Evolutionary conservation across 2,113 vertebrate species (phyloP).

Genomic region (Protobothrops mucrosquamatus): DNA sequence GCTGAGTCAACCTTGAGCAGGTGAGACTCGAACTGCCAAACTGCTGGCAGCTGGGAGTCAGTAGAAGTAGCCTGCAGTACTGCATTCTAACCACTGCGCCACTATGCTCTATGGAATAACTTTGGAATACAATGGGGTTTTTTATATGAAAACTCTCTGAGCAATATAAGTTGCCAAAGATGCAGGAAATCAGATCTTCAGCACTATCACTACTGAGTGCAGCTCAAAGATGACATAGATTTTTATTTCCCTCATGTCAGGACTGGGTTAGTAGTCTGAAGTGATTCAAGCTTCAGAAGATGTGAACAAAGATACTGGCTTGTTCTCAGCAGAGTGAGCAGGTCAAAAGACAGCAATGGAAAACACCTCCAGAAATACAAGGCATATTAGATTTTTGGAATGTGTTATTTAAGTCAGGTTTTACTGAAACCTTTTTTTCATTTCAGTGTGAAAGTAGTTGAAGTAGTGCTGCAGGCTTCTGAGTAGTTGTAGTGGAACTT

Average conservation of each 20-base stretch:
- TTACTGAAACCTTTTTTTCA: background rate
- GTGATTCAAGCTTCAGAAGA: background rate
- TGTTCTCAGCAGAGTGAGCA: background rate
- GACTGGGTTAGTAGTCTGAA: background rate
- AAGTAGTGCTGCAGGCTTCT: background rate
- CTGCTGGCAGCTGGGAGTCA: too few relatives aligned
- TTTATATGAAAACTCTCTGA: background rate
- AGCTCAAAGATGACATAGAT: background rate
- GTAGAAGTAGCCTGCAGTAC: too few relatives aligned
- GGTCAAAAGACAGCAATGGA: background rate
- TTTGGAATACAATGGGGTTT: background rate
- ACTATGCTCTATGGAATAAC: background rate
- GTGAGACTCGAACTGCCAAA: too few relatives aligned
- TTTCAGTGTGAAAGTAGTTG: background rate
- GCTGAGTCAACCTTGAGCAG: too few relatives aligned
- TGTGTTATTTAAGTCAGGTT: background rate
- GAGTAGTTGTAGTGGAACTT: background rate
- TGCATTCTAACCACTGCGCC: too few relatives aligned
- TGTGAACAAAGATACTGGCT: background rate
- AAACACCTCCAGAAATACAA: background rate
- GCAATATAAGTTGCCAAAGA: background rate
- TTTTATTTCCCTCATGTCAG: background rate
- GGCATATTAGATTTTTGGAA: background rate
- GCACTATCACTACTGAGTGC: background rate
- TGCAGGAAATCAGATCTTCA: background rate